These are phyloP conservation scores for Pelusios castaneus DNA, from an alignment of 2,113 vertebrate genomes.

Conservation along the genomic window DNA sequence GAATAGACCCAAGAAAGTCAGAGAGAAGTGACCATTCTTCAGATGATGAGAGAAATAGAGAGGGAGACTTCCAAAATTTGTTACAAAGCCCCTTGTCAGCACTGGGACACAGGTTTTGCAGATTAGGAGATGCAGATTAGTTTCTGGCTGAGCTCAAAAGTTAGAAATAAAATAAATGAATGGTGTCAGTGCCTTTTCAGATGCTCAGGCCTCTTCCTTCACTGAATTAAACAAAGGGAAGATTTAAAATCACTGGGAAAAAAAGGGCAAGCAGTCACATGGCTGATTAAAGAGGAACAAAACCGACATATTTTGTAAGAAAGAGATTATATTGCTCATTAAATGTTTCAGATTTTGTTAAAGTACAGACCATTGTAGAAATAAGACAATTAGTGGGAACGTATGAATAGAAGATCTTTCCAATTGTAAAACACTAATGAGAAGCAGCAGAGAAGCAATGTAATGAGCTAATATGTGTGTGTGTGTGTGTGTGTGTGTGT, in stretches of 20 bases:
- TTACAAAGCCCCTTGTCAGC: neutral
- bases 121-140: neutral
- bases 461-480: neutral
- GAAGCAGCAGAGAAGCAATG: neutral
- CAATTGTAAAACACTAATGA: neutral
- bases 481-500: accelerated
- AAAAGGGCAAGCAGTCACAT: neutral
- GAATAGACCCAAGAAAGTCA: accelerated
- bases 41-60: neutral
- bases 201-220: neutral
- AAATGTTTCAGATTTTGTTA: neutral
- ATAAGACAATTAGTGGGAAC: neutral
- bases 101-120: neutral
- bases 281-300: slow-evolving; percentile 4
- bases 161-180: neutral
- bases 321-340: neutral
- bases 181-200: neutral
- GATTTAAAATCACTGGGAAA: neutral
- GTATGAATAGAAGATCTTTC: neutral
- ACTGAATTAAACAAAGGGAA: neutral
- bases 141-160: neutral
- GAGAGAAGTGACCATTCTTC: neutral
- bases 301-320: neutral
- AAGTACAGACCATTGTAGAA: neutral
- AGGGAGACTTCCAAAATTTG: accelerated